Evolutionary conservation across 2,888 invertebrate genomes (phyloP).

Genomic region (Erebia palarica): DNA sequence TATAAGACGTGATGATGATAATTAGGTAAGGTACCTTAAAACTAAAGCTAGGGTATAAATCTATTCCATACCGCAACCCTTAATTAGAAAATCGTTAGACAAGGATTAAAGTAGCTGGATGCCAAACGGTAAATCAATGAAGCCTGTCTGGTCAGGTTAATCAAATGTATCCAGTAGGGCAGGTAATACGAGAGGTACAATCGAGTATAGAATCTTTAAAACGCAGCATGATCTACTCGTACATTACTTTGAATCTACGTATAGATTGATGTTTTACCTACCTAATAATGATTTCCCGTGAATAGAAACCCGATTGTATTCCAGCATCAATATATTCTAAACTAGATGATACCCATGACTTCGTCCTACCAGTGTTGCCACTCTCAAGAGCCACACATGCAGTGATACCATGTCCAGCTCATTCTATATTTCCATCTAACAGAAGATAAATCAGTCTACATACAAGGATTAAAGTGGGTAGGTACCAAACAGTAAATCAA

Average conservation of each 20-base stretch:
- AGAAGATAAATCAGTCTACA: neutral
- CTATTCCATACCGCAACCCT: slow-evolving; percentile 6
- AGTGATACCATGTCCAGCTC: too few relatives aligned
- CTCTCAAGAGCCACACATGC: too few relatives aligned
- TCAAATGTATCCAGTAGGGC: slow-evolving; percentile 77
- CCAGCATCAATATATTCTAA: too few relatives aligned
- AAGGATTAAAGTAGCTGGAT: slow-evolving; percentile 70
- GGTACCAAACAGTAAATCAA: slow-evolving; percentile 79
- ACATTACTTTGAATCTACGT: too few relatives aligned
- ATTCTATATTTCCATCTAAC: too few relatives aligned
- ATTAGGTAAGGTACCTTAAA: too few relatives aligned
- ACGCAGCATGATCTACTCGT: too few relatives aligned
- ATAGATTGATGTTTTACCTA: too few relatives aligned
- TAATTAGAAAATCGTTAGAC: slow-evolving; percentile 22
- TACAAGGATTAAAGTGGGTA: slow-evolving; percentile 64
- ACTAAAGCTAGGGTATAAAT: neutral
- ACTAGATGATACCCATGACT: too few relatives aligned
- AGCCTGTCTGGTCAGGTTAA: slow-evolving; percentile 81
- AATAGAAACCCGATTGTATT: too few relatives aligned
- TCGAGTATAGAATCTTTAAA: slow-evolving; percentile 42
- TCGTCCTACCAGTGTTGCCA: too few relatives aligned
- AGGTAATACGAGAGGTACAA: slow-evolving; percentile 61
- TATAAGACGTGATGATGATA: too few relatives aligned
- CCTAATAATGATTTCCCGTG: neutral
- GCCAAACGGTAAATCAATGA: slow-evolving; percentile 79